A percentile compares a stretch with the other conserved stretches of the same genome.
Evolutionary conservation across 2,113 vertebrate species (phyloP).

Genomic region (Spermophilus dauricus): DNA sequence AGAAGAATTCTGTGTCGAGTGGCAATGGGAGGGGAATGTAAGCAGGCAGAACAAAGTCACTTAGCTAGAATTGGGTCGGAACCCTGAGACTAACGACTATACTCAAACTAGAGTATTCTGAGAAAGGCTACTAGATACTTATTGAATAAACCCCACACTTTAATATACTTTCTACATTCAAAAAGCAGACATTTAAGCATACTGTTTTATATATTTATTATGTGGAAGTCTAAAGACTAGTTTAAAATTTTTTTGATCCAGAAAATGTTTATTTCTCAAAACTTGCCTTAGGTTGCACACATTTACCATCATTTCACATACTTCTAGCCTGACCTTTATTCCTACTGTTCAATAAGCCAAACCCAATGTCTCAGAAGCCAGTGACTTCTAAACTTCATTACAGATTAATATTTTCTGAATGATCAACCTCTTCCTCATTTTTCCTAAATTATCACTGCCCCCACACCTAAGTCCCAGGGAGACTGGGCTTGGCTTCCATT

Average conservation of each 20-base stretch:
- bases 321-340: background rate
- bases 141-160: background rate
- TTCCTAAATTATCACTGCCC: background rate
- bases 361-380: background rate
- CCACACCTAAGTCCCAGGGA: background rate
- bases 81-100: constrained; percentile 36
- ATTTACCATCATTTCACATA: background rate
- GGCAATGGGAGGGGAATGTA: constrained; percentile 17
- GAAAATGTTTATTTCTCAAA: constrained; percentile 19
- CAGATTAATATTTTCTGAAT: constrained; percentile 45
- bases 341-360: background rate
- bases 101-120: background rate
- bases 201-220: constrained; percentile 25
- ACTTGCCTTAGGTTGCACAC: background rate
- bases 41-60: constrained; percentile 62
- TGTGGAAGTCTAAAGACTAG: constrained; percentile 2
- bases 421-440: background rate
- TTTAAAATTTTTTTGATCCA: background rate
- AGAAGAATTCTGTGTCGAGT: constrained; percentile 61
- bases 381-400: background rate
- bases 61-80: constrained; percentile 63
- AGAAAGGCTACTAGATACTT: background rate
- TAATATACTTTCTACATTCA: too few relatives aligned
- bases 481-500: background rate
- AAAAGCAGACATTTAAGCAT: too few relatives aligned